Evolutionary conservation across 2,113 vertebrate genomes (phyloP).

Genomic region (Eulemur rufifrons): DNA sequence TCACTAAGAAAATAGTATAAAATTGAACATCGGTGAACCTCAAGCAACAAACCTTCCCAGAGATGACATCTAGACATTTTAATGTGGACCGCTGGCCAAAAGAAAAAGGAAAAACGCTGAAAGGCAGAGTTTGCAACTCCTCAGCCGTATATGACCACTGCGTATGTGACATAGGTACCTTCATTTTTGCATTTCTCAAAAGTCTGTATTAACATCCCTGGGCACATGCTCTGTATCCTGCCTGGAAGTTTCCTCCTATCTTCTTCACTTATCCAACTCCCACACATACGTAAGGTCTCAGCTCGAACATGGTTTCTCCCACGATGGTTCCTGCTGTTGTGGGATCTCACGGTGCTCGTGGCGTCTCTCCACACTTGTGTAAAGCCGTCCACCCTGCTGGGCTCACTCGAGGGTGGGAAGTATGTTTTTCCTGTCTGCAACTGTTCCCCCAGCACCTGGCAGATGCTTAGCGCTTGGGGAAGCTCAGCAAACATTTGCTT

Average conservation of each 20-base stretch:
- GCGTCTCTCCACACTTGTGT: rapidly evolving
- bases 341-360: rapidly evolving
- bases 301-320: background rate
- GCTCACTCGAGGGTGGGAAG: background rate
- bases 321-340: background rate
- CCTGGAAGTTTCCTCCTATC: background rate
- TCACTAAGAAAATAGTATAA: conserved; percentile 19
- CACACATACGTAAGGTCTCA: background rate
- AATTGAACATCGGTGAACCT: background rate
- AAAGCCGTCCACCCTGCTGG: background rate
- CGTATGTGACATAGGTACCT: background rate
- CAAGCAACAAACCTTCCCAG: background rate
- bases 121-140: background rate
- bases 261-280: background rate
- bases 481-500: background rate
- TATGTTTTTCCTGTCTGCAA: background rate
- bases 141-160: background rate
- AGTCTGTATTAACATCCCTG: background rate
- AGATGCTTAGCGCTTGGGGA: background rate
- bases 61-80: rapidly evolving
- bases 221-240: background rate
- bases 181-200: background rate
- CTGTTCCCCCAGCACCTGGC: no score
- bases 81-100: background rate
- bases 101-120: background rate